Base-by-base conservation (phyloP, 2,113 vertebrate species). In the Platanista minor region DNA sequence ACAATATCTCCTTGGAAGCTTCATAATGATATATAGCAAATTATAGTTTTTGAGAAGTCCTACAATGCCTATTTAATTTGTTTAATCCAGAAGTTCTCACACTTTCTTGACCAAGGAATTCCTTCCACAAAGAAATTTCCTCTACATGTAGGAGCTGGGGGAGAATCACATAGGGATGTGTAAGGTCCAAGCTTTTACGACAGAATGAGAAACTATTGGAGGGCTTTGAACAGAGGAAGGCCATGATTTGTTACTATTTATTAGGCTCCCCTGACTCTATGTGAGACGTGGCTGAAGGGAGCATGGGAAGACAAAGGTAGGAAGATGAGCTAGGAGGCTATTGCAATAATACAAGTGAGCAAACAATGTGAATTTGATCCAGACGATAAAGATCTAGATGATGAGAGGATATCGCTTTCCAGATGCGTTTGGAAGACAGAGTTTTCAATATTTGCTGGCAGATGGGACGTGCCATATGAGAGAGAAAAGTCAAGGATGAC, bases 391-490 rank as follows among this genome's bases (percentile, higher is more conserved):
- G 43, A 17, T 66, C 2, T 46, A 57, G 23, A 62, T 64, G 39
- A 69, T 61, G 36, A 87, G 66, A 89, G 27, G 33, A 4, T 18
- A 57, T 90, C 41, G 29, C 43, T 91, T 67, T 41, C 9, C n/a
- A 96, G 52, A 59, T 57, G 29, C 21, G 54, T 61, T 82, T 49
- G 25, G 33, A 96, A 83, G 49, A 8, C 25, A 74, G 62, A 62
- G 18, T 6, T 89, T 86, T 59, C 10, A 43, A 14, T 31, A 64
- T 31, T 85, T 84, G 36, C 57, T 71, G 46, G 69, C 36, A 87
- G 11, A 41, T 25, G 43, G 6, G 21, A 59, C 29, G 6, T 69
- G 31, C 0, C 0, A 0, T 82, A 72, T 71, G 17, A 61, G n/a
- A 31, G 1, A 62, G 9, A 62, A 41, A 64, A 43, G 9, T 46